Evolutionary conservation across 2,797 vertebrate genomes (phyloP).

Genomic region (Coilia nasus): DNA sequence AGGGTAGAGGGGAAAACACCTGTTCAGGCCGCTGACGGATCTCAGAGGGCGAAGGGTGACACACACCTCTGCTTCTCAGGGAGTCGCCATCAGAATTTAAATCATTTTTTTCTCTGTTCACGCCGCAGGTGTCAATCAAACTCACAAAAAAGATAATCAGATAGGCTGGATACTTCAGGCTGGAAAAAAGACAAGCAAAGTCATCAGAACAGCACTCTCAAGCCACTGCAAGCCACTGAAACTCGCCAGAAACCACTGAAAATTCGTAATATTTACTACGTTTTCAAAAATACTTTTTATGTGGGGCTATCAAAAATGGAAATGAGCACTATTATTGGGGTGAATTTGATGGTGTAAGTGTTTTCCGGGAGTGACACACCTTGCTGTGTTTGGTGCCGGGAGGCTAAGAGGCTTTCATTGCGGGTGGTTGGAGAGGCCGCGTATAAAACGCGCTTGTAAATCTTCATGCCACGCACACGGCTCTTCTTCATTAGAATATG

Average conservation of each 20-base stretch:
- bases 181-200: background rate
- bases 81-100: background rate
- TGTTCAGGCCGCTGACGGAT: constrained; percentile 51
- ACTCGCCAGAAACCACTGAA: background rate
- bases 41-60: constrained; percentile 53
- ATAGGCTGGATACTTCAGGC: no score
- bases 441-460: constrained; percentile 29
- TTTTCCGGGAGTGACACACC: background rate
- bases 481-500: constrained; percentile 73
- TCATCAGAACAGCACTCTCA: background rate
- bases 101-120: background rate
- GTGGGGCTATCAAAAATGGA: background rate
- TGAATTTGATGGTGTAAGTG: background rate
- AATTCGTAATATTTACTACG: no score
- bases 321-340: background rate
- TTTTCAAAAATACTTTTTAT: background rate
- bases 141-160: no score
- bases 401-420: background rate
- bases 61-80: background rate
- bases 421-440: background rate
- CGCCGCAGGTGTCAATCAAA: no score
- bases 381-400: background rate
- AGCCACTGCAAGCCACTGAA: background rate
- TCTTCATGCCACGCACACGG: constrained; percentile 50
- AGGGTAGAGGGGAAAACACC: constrained; percentile 42